A percentile compares a stretch with the other conserved stretches of the same genome.
phyloP scores from a whole-genome alignment of 2,113 vertebrate genomes.

The Cebidichthys violaceus region DNA sequence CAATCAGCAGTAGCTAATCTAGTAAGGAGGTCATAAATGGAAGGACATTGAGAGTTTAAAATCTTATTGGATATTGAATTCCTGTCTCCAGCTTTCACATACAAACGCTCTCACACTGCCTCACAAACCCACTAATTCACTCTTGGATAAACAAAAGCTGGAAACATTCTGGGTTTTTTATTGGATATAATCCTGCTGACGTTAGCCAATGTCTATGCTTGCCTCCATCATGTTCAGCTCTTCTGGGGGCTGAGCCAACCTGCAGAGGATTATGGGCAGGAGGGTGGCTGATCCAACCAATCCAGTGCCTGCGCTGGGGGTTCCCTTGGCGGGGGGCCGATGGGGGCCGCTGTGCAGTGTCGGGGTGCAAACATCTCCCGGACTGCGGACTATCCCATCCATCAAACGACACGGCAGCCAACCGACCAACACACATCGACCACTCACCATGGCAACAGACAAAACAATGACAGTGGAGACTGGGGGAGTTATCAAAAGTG shows the following conservation, averaged over 20 bases:
- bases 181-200: conserved; percentile 59
- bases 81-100: conserved; percentile 26
- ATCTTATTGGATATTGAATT: conserved; percentile 64
- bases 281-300: conserved; percentile 83
- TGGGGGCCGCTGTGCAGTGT: conserved; percentile 86
- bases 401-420: conserved; percentile 74
- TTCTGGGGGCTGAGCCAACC: conserved; percentile 83
- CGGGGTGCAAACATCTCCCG: conserved; percentile 85
- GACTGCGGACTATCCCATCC: conserved; percentile 79
- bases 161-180: conserved; percentile 12
- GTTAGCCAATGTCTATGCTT: conserved; percentile 66
- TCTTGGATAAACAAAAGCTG: conserved; percentile 47
- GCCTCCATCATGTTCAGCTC: conserved; percentile 74
- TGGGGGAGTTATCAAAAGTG: conserved; percentile 55
- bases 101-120: conserved; percentile 18
- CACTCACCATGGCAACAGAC: conserved; percentile 49
- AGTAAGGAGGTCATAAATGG: conserved; percentile 44
- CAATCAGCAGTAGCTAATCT: conserved; percentile 42
- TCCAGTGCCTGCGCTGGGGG: conserved; percentile 84
- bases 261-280: conserved; percentile 82
- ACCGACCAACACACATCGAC: conserved; percentile 53
- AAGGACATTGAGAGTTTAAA: conserved; percentile 43
- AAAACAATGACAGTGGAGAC: conserved; percentile 52
- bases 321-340: conserved; percentile 82
- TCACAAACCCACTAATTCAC: conserved; percentile 6